Evolutionary conservation across 1,140 invertebrate species (phyloP).

Genomic region (Drosophila carrolli): DNA sequence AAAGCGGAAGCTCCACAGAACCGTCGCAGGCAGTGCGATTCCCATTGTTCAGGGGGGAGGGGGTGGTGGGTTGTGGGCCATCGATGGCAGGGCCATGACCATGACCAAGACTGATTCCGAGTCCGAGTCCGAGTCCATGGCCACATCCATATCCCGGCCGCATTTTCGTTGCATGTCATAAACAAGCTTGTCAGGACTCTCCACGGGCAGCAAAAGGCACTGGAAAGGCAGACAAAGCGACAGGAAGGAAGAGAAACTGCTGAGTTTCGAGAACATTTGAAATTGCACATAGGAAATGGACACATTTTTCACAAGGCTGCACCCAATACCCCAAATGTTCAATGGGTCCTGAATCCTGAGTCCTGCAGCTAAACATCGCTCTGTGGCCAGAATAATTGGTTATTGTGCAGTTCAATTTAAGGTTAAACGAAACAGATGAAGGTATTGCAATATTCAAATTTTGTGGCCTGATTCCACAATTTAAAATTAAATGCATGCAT

Average conservation of each 20-base stretch:
- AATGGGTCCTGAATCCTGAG: not conserved
- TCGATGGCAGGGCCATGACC: conserved; percentile 29
- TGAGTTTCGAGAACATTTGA: conserved; percentile 10
- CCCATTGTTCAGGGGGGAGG: not conserved
- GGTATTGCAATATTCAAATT: too few relatives aligned
- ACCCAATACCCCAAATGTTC: not conserved
- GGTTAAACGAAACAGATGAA: too few relatives aligned
- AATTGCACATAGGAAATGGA: conserved; percentile 23
- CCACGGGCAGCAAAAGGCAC: not conserved
- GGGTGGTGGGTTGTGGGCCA: not conserved
- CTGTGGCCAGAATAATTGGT: too few relatives aligned
- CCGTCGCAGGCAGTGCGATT: not conserved
- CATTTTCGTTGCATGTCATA: conserved; percentile 54
- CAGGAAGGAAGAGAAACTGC: not conserved
- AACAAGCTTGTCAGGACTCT: conserved; percentile 41
- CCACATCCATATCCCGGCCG: conserved; percentile 23
- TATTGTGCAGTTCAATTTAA: too few relatives aligned
- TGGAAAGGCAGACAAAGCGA: too few relatives aligned
- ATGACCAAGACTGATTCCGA: conserved; percentile 18
- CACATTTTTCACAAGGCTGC: not conserved
- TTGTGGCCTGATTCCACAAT: too few relatives aligned
- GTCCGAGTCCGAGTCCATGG: conserved; percentile 1
- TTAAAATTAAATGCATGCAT: not conserved
- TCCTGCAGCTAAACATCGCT: too few relatives aligned
- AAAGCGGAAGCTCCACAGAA: conserved; percentile 13